Conservation (phyloP, 2,113 vertebrate species). For the Pao palembangensis region DNA sequence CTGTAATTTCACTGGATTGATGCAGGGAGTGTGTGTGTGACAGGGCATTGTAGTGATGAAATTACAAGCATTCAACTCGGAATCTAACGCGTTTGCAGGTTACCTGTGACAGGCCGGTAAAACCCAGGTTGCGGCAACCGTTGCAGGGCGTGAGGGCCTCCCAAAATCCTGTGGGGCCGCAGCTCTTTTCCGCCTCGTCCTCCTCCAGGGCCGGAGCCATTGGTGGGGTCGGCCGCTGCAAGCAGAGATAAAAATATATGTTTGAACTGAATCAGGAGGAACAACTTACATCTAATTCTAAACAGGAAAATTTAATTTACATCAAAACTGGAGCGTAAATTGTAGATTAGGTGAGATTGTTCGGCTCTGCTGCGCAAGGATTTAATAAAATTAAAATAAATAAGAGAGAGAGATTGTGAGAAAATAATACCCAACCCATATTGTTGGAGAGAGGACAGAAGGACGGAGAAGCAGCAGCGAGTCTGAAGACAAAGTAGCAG, state of each 20-base stretch:
- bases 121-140: conserved; percentile 90
- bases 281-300: no score
- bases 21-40: conserved; percentile 6
- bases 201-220: conserved; percentile 79
- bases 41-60: background rate
- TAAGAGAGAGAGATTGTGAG: background rate
- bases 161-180: conserved; percentile 91
- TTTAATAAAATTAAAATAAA: background rate
- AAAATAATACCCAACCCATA: background rate
- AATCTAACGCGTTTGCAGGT: background rate
- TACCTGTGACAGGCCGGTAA: conserved; percentile 88
- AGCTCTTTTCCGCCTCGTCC: conserved; percentile 82
- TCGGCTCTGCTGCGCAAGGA: no score
- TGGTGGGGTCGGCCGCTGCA: conserved; percentile 79
- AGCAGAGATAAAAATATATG: background rate
- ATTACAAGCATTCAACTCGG: background rate
- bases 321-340: no score
- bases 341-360: no score
- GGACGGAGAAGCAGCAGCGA: conserved; percentile 16
- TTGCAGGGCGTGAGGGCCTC: conserved; percentile 93
- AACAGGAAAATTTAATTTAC: no score
- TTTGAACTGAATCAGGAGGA: no score
- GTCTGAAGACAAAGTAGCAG: conserved; percentile 23
- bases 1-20: conserved; percentile 39
- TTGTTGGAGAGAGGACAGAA: conserved; percentile 9